Evolutionary conservation across 2,113 vertebrate genomes (phyloP).

Genomic region (Pongo abelii): DNA sequence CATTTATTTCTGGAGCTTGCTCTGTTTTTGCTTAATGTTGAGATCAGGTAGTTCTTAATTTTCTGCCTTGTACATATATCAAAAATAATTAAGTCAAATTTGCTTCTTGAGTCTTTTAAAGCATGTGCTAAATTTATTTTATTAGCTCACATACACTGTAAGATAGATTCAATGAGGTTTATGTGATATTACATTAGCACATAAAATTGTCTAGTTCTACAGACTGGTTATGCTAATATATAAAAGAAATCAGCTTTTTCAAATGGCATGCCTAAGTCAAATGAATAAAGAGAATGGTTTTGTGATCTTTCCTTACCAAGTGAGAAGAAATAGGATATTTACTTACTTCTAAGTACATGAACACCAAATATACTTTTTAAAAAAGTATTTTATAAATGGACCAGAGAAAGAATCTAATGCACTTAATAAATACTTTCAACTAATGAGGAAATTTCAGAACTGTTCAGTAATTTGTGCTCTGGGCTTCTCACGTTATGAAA

Average conservation of each 20-base stretch:
- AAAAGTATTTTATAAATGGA: too few species aligned
- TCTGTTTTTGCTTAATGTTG: not conserved
- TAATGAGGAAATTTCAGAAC: too few species aligned
- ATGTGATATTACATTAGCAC: not conserved
- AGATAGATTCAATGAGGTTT: not conserved
- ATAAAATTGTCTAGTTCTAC: not conserved
- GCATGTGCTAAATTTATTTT: not conserved
- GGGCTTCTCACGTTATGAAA: not conserved
- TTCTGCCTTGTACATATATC: not conserved
- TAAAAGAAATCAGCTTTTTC: not conserved
- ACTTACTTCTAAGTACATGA: not conserved
- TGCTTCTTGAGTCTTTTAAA: not conserved
- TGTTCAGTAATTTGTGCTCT: too few species aligned
- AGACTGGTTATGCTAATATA: not conserved
- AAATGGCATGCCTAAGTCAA: not conserved
- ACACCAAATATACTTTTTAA: not conserved
- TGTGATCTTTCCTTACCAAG: not conserved
- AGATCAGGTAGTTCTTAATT: not conserved
- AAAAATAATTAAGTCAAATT: conserved; percentile 12
- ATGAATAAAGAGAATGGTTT: not conserved
- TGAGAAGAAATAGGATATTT: not conserved
- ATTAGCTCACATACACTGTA: not conserved
- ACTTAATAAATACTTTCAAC: too few species aligned
- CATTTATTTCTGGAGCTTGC: not conserved
- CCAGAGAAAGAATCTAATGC: too few species aligned